phyloP scores from a whole-genome alignment of 2,888 invertebrate species.

The Muscina levida region DNA sequence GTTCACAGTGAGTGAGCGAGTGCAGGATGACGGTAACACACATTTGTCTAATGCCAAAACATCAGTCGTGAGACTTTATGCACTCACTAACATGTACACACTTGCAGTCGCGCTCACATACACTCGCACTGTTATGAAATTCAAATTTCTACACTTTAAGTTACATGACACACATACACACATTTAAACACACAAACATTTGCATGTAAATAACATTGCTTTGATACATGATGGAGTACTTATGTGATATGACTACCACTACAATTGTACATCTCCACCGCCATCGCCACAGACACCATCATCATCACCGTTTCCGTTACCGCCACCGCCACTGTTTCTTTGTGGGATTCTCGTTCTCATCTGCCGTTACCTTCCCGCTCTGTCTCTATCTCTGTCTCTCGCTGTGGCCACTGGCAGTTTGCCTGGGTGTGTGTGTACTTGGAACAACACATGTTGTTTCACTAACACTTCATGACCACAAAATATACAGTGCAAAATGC shows the following conservation, averaged over 20 bases:
- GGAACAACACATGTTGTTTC: constrained; percentile 42
- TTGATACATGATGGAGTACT: constrained; percentile 45
- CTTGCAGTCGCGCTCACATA: background rate
- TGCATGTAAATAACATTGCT: constrained; percentile 10
- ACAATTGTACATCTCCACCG: constrained; percentile 5
- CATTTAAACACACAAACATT: background rate
- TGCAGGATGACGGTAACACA: constrained; percentile 53
- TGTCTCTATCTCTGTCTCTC: background rate
- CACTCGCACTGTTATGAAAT: constrained; percentile 44
- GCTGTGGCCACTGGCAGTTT: too few relatives aligned
- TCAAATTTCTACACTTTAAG: constrained; percentile 59
- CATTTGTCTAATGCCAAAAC: constrained; percentile 55
- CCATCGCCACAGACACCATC: background rate
- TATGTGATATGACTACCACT: constrained; percentile 35
- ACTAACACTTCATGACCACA: constrained; percentile 60
- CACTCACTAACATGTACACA: background rate
- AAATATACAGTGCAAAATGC: constrained; percentile 11
- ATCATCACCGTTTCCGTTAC: constrained; percentile 7
- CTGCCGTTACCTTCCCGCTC: background rate
- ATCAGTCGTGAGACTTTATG: constrained; percentile 53
- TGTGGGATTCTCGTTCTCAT: constrained; percentile 12
- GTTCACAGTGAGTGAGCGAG: constrained; percentile 54
- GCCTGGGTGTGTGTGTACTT: background rate
- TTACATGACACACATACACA: constrained; percentile 56
- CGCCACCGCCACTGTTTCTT: background rate